These are phyloP conservation scores for Calephelis perditalis DNA, from an alignment of 2,888 invertebrate genomes.

Conservation along the genomic window DNA sequence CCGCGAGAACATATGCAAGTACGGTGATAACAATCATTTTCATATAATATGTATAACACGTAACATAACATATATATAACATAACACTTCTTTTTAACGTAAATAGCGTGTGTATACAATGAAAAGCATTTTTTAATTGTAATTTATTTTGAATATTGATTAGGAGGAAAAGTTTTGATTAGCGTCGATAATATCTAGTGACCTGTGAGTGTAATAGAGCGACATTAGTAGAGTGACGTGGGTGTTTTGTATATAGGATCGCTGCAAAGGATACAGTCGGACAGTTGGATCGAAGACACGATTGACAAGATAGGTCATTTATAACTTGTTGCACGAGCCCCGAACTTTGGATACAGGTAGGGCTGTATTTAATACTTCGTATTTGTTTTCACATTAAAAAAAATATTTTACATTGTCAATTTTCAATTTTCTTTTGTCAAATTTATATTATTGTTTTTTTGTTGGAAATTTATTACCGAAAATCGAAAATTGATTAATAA, in stretches of 20 bases:
- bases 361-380: background rate
- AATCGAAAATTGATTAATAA: too few species aligned
- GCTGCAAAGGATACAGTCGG: background rate
- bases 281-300: constrained; percentile 1
- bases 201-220: constrained; percentile 5
- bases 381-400: background rate
- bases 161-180: background rate
- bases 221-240: background rate
- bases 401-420: too few species aligned
- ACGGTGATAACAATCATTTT: too few species aligned
- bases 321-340: background rate
- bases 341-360: constrained; percentile 7
- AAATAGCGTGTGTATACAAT: too few species aligned
- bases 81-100: too few species aligned
- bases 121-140: background rate
- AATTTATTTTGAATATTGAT: constrained; percentile 1
- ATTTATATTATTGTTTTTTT: too few species aligned
- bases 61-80: too few species aligned
- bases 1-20: too few species aligned
- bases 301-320: background rate
- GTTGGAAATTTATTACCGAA: too few species aligned
- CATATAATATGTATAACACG: too few species aligned
- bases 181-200: background rate
- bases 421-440: too few species aligned
- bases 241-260: constrained; percentile 8